Percentiles rank a stretch among this genome's conserved stretches.
These are phyloP conservation scores for Ctenopoma multispine DNA, from an alignment of 2,797 vertebrate genomes.

Conservation along the genomic window DNA sequence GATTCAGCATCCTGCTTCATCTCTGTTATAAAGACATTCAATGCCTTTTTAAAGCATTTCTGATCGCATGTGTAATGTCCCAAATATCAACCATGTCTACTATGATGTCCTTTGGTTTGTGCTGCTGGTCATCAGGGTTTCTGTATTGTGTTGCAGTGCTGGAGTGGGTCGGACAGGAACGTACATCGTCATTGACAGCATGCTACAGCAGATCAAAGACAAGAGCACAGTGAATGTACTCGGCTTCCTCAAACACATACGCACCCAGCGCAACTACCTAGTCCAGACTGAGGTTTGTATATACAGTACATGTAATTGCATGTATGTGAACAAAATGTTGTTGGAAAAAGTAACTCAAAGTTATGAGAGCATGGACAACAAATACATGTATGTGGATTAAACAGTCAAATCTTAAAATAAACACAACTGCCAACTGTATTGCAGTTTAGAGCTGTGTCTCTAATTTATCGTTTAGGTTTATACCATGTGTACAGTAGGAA, in stretches of 20 bases:
- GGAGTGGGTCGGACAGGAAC: conserved; percentile 96
- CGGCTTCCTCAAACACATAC: conserved; percentile 97
- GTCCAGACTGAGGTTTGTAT: conserved; percentile 92
- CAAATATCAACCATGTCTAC: too few relatives aligned
- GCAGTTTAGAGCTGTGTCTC: not conserved
- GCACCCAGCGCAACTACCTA: conserved; percentile 97
- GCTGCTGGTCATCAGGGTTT: not conserved
- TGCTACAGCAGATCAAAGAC: conserved; percentile 95
- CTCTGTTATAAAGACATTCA: too few relatives aligned
- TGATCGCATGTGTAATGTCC: not conserved
- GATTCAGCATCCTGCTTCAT: too few relatives aligned
- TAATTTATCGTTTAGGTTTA: not conserved
- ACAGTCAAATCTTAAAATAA: too few relatives aligned
- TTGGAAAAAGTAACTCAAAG: too few relatives aligned
- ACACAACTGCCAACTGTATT: not conserved
- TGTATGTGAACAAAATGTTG: conserved; percentile 2
- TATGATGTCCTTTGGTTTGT: not conserved
- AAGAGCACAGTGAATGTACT: conserved; percentile 93
- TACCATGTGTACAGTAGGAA: not conserved
- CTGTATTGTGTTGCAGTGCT: conserved; percentile 81
- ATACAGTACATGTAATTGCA: too few relatives aligned
- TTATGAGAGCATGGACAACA: too few relatives aligned
- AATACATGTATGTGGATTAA: too few relatives aligned
- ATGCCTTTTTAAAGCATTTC: too few relatives aligned
- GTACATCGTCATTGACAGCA: conserved; percentile 96